phyloP scores from a whole-genome alignment of 2,113 vertebrate species.

The Phaetusa simplex region DNA sequence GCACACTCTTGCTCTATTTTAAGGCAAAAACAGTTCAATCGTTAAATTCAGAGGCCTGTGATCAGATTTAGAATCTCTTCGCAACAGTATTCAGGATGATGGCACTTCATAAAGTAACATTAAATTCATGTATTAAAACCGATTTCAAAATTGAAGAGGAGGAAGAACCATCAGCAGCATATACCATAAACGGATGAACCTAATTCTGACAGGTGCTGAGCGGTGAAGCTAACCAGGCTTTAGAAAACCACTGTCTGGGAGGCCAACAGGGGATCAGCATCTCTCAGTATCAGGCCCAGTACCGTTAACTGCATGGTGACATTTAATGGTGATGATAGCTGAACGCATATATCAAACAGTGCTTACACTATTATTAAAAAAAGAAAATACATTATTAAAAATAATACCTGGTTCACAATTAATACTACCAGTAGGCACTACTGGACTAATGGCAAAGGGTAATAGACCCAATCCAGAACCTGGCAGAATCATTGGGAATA shows the following conservation, averaged over 20 bases:
- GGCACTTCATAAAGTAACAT: not conserved
- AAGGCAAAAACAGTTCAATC: not conserved
- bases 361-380: not conserved
- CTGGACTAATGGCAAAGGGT: conserved; percentile 92
- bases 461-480: conserved; percentile 95
- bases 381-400: conserved; percentile 68
- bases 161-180: not conserved
- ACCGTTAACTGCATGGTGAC: not conserved
- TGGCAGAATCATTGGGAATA: conserved; percentile 83
- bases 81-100: not conserved
- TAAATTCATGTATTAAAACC: not conserved
- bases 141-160: not conserved
- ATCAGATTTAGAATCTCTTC: not conserved
- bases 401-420: conserved; percentile 97
- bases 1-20: not conserved
- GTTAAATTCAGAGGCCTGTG: not conserved
- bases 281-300: not conserved
- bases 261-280: not conserved
- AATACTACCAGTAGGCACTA: conserved; percentile 94
- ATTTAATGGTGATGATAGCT: not conserved
- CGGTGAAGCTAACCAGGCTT: not conserved
- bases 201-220: conserved; percentile 23
- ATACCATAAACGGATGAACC: not conserved
- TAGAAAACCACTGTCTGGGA: not conserved
- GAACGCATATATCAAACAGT: not conserved